phyloP scores from a whole-genome alignment of 2,113 vertebrate genomes.

The Spea bombifrons region DNA sequence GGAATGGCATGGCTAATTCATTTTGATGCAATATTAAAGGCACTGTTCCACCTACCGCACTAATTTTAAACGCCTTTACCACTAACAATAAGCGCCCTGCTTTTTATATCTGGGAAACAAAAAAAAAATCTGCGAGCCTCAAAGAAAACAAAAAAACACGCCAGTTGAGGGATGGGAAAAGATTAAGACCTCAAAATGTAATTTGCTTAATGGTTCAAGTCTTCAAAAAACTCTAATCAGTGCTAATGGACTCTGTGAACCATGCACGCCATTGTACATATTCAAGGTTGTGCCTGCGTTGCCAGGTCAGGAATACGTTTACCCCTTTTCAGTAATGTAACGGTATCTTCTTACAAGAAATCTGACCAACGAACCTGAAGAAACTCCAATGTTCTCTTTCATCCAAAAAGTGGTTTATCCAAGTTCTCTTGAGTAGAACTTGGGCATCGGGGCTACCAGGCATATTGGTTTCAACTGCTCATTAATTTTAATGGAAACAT shows the following conservation, averaged over 20 bases:
- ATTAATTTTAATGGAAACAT: conserved; percentile 2
- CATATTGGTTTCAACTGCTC: neutral
- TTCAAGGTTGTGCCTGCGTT: conserved; percentile 8
- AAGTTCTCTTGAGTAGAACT: neutral
- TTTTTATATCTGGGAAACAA: neutral
- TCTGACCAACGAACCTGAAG: conserved; percentile 6
- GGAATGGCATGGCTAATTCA: no score
- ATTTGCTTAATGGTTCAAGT: neutral
- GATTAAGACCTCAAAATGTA: neutral
- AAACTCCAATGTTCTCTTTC: conserved; percentile 10
- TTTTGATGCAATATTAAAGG: no score
- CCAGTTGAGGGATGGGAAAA: no score
- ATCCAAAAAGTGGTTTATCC: conserved; percentile 4
- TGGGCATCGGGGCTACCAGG: neutral
- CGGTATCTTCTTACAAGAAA: conserved; percentile 9
- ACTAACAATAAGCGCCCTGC: no score
- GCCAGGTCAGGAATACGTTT: neutral
- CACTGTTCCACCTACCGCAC: no score
- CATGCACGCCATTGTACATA: conserved; percentile 4
- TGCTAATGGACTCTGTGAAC: neutral
- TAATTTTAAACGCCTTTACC: no score
- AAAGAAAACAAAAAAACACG: neutral
- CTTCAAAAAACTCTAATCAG: neutral
- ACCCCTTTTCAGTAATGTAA: neutral
- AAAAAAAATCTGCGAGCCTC: neutral